Evolutionary conservation across 2,113 vertebrate genomes (phyloP), one percentile per base, ranked within the genome.

Genomic region (Serilophus lunatus): DNA sequence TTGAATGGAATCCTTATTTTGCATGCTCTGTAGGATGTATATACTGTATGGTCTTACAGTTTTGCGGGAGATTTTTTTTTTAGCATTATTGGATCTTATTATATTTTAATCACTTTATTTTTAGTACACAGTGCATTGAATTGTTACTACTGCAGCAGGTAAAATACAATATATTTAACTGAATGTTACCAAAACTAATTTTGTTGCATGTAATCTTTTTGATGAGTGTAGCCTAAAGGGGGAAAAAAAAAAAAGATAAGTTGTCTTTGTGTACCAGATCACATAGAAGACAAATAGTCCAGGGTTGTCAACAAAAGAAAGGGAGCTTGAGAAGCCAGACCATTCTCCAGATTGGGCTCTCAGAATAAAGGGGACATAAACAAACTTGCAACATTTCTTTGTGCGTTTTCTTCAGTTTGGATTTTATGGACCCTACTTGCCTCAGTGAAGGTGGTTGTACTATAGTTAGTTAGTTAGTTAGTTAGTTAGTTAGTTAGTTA

Each of bases 1-100:
- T 83, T 89, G 94, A 97, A 96, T 82, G 84, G 95, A 96, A 91
- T 96, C 82, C 59, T 80, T 93, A 86, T 91, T 81, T 71, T 93
- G 90, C 88, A 72, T 90, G 68, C 90, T 91, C 50, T 76, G 60
- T 79, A 70, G 50, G 42, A 65, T 84, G 63, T 63, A 75, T 33
- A 44, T 92, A 68, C 63, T 95, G 86, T 95, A 96, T 20, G 19
- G 56, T 66, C 69, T 91, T 94, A 88, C 40, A 72, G 40, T 90
- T 82, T 65, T 77, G 75, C 24, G 77, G 6, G 4, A 29, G 82
- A 75, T 92, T 94, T 87, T 88, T n/a, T 77, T 49, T 92, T 97
- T 83, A 56, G 36, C 69, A 15, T 75, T 71, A 75, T 38, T 63
- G 31, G 81, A 72, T 91, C 88, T 86, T 42, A 26, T 83, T 82